phyloP scores from a whole-genome alignment of 2,797 vertebrate species.

The Ceryle rudis region DNA sequence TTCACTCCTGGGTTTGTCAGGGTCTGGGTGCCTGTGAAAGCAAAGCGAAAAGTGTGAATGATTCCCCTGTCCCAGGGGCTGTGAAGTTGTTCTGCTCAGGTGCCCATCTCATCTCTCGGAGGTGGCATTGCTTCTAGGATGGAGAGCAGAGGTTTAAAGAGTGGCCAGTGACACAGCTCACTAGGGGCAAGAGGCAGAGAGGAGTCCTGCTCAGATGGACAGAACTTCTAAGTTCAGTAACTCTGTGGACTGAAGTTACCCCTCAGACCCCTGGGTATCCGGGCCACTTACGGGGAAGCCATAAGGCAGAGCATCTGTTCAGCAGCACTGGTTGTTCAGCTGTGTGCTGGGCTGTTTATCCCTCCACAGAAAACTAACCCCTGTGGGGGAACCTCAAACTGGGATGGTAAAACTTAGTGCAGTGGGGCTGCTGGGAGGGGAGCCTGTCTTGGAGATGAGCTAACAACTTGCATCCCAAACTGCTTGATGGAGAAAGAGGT shows the following conservation, averaged over 20 bases:
- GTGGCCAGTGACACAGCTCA: fast-evolving
- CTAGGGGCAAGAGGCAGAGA: fast-evolving
- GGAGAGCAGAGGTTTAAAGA: neutral
- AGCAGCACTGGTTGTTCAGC: neutral
- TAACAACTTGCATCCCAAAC: neutral
- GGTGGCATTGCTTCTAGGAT: no score
- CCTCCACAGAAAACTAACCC: neutral
- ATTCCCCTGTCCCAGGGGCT: fast-evolving
- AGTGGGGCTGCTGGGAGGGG: neutral
- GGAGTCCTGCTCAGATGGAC: no score
- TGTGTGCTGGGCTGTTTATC: neutral
- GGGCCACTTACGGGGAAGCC: neutral
- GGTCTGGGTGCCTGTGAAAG: conserved; percentile 79
- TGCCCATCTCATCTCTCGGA: fast-evolving
- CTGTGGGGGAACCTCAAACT: fast-evolving
- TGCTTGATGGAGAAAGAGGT: neutral
- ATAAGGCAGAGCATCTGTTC: neutral
- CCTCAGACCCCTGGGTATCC: neutral
- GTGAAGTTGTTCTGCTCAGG: fast-evolving
- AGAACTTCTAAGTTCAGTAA: neutral
- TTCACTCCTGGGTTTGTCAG: conserved; percentile 3
- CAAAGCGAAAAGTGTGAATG: neutral
- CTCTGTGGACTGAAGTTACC: neutral
- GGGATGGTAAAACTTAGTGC: neutral
- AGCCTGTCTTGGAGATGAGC: neutral